Evolutionary conservation across 2,113 vertebrate genomes (phyloP), one percentile per base, ranked within the genome.

Genomic region (Trichomycterus rosablanca): DNA sequence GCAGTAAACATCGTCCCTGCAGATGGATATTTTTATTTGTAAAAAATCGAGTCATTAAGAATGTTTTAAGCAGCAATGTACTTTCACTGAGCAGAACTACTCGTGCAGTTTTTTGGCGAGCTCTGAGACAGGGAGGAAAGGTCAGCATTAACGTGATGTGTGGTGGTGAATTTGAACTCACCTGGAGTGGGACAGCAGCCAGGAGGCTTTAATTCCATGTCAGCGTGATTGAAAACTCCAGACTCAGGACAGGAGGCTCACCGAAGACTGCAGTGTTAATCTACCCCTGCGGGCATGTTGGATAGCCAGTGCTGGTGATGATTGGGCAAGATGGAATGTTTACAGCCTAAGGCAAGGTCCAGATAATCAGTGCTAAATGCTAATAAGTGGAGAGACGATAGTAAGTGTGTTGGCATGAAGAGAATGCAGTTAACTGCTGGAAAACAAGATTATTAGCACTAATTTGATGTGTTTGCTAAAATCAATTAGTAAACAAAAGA

Each of bases 261-360:
- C 42, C 42, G 19, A 53, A 50, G 46, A 24, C 10, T 3, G 54
- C 49, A 37, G 1, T 62, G 52, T 65, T 65, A 60, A 76, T 70
- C 59, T 61, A 39, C 66, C 63, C 63, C 56, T 11, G 40, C 23
- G 51, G 52, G 48, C 54, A 46, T 55, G 43, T 48, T 57, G 56
- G 34, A 23, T 14, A 32, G 26, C 9, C 26, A 14, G n/a, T 7
- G 49, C 11, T 48, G 54, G 28, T 39, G 42, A 43, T 37, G 59
- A 70, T 57, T 62, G 26, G 68, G 59, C 45, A 65, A 52, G 54
- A 71, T 62, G 64, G 59, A 40, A n/a, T 9, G 50, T 59, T 68
- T 61, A 40, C 37, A 28, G 48, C 28, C 58, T n/a, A 30, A 51
- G 26, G 51, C 23, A 37, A 56, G 49, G 50, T 65, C 56, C 44